phyloP scores from a whole-genome alignment of 2,888 invertebrate species.

The Globia sparganii region DNA sequence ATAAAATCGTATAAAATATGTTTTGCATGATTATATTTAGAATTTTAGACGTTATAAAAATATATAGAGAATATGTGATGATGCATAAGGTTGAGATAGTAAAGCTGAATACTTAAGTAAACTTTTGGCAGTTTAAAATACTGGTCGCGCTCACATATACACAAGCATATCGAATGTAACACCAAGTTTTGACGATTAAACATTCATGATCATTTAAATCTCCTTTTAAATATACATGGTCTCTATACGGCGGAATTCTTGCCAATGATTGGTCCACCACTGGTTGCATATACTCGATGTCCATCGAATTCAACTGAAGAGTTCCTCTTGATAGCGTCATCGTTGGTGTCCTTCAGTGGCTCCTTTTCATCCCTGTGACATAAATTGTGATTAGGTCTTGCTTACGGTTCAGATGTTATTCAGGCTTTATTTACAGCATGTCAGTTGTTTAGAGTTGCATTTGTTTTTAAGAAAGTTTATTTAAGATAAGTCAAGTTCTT shows the following conservation, averaged over 20 bases:
- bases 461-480: background rate
- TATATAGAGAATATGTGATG: constrained; percentile 70
- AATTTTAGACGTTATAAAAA: constrained; percentile 67
- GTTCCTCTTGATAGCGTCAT: constrained; percentile 93
- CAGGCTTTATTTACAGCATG: constrained; percentile 67
- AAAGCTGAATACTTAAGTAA: constrained; percentile 81
- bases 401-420: constrained; percentile 38
- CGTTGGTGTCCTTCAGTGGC: constrained; percentile 93
- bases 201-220: constrained; percentile 53
- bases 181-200: constrained; percentile 54
- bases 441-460: constrained; percentile 44
- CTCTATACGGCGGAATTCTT: constrained; percentile 96
- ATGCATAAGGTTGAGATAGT: constrained; percentile 69
- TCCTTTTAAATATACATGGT: constrained; percentile 34
- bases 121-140: constrained; percentile 88
- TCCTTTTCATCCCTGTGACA: constrained; percentile 94
- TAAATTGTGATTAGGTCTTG: constrained; percentile 49
- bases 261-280: constrained; percentile 95
- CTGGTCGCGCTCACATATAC: constrained; percentile 86
- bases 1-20: constrained; percentile 56
- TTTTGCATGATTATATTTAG: constrained; percentile 52
- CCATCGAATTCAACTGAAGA: constrained; percentile 96
- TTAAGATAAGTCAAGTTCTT: background rate
- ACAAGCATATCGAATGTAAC: constrained; percentile 78
- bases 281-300: constrained; percentile 94